Evolutionary conservation across 2,888 invertebrate genomes (phyloP), one percentile per base, ranked within the genome.

Genomic region (Imbricaverruca yamaguchii): DNA sequence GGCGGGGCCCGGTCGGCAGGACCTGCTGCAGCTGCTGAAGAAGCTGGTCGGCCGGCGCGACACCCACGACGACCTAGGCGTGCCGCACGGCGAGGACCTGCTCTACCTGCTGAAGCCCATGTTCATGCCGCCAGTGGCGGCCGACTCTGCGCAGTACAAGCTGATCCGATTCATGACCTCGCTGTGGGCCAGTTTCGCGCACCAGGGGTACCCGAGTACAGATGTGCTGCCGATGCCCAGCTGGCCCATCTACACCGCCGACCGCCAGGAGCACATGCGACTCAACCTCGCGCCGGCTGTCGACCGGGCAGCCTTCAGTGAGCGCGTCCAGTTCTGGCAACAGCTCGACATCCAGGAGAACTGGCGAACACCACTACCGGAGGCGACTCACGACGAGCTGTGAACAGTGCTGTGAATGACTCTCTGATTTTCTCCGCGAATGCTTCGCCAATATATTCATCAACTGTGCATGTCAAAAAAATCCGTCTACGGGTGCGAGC

Each of bases 151-250:
- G 13, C 15, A 79, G 15, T 15, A 56, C 57, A n/a, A 57, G 79
- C 8, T 79, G 23, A 18, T 79, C 8, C 79, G 79, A 13, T 23
- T 79, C 57, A 56, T 79, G 57, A 25, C 25, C 13, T 56, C 56
- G 7, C 21, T 79, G 57, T 79, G 79, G 79, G 25, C 79, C 23
- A 57, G 18, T 18, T 79, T 79, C 25, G 79, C 79, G 4, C 79
- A 57, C 15, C 56, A 23, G 23, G 79, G 57, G 4, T n/a, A 25
- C 23, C 79, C 79, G 25, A 57, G 56, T 57, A 57, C 79, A 4
- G 57, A 79, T 23, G 57, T 56, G 23, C 15, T 59, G 23, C 12
- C 23, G 13, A 79, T 79, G 79, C 79, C 79, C 57, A 13, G 57
- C 57, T 79, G 79, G 79, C 79, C 79, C n/a, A 15, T 23, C 57